These are phyloP conservation scores for Scrobipalpa atriplicella DNA, from an alignment of 2,888 invertebrate species.

Conservation along the genomic window DNA sequence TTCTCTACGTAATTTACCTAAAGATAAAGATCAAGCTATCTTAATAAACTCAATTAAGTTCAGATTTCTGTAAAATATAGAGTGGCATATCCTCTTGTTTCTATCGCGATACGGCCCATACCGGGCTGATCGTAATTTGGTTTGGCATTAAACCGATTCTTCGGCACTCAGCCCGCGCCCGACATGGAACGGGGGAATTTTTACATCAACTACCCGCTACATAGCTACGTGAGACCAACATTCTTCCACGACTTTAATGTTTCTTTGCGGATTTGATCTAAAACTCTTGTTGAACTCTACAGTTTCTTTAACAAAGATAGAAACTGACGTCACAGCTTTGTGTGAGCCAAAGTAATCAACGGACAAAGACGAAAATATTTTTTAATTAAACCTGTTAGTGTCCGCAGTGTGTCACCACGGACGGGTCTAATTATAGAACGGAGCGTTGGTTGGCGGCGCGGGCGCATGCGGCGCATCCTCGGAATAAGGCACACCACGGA, in stretches of 20 bases:
- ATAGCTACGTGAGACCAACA: background rate
- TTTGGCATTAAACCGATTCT: slow-evolving; percentile 52
- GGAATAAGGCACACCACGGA: slow-evolving; percentile 64
- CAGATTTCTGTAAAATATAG: background rate
- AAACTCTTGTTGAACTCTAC: slow-evolving; percentile 1
- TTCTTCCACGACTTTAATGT: slow-evolving; percentile 4
- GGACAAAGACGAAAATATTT: slow-evolving; percentile 9
- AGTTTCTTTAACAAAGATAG: background rate
- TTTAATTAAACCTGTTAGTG: slow-evolving; percentile 22
- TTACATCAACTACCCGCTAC: background rate
- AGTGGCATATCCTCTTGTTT: background rate
- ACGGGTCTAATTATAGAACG: slow-evolving; percentile 65
- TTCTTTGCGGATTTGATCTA: background rate
- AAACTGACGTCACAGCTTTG: background rate
- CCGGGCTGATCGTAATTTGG: slow-evolving; percentile 48
- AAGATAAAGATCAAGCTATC: too few relatives aligned
- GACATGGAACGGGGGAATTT: slow-evolving; percentile 1
- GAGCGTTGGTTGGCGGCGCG: slow-evolving; percentile 42
- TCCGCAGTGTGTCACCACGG: slow-evolving; percentile 45
- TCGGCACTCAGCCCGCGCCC: slow-evolving; percentile 39
- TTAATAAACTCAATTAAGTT: background rate
- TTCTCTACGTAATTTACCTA: too few relatives aligned
- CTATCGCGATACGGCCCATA: slow-evolving; percentile 1
- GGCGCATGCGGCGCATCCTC: slow-evolving; percentile 41
- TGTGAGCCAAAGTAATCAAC: background rate